phyloP scores from a whole-genome alignment of 1,140 invertebrate species.

The Phocides pigmalion region DNA sequence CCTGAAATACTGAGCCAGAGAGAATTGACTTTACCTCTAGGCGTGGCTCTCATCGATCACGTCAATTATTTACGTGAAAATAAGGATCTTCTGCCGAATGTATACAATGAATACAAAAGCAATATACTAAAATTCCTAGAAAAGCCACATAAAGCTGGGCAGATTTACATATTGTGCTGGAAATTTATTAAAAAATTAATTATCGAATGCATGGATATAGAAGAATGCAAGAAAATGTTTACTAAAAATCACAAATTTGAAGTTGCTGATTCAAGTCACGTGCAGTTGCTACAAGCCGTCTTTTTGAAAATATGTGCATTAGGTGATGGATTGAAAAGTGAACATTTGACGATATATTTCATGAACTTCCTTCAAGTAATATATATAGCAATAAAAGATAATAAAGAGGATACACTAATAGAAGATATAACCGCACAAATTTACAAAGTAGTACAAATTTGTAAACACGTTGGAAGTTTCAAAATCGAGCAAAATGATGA shows the following conservation, averaged over 20 bases:
- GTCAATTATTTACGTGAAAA: slow-evolving; percentile 65
- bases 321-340: slow-evolving; percentile 59
- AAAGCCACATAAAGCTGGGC: slow-evolving; percentile 86
- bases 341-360: slow-evolving; percentile 82
- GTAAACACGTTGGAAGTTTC: slow-evolving; percentile 53
- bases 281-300: slow-evolving; percentile 82
- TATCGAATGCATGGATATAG: slow-evolving; percentile 82
- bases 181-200: slow-evolving; percentile 82
- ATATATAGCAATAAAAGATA: slow-evolving; percentile 84
- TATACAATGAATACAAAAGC: slow-evolving; percentile 85
- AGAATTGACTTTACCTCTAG: slow-evolving; percentile 85
- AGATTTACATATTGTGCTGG: slow-evolving; percentile 84
- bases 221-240: slow-evolving; percentile 82
- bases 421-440: slow-evolving; percentile 72
- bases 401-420: slow-evolving; percentile 53
- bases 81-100: slow-evolving; percentile 69
- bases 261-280: slow-evolving; percentile 83
- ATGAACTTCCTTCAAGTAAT: slow-evolving; percentile 84
- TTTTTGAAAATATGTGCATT: slow-evolving; percentile 79
- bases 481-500: slow-evolving; percentile 57
- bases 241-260: slow-evolving; percentile 86
- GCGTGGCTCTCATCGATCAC: slow-evolving; percentile 77
- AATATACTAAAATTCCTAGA: slow-evolving; percentile 85
- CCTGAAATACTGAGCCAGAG: slow-evolving; percentile 78
- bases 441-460: slow-evolving; percentile 58